Evolutionary conservation across 2,888 invertebrate species (phyloP).

Genomic region (Latheticus oryzae): DNA sequence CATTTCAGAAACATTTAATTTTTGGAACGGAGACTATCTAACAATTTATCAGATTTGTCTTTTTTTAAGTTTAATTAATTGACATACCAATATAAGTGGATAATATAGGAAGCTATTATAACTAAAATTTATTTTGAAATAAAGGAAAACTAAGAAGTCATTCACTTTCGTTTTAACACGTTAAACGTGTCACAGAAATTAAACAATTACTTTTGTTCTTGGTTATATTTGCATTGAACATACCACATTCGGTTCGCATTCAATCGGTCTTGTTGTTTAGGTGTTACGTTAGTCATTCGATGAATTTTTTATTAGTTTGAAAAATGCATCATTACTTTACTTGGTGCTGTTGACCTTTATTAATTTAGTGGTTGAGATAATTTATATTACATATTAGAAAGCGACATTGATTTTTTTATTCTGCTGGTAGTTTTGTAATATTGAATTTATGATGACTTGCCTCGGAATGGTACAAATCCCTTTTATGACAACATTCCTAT

Average conservation of each 20-base stretch:
- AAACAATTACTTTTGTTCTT: conserved; percentile 34
- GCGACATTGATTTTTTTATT: not conserved
- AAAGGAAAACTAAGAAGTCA: conserved; percentile 11
- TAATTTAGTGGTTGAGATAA: no score
- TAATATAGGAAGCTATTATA: conserved; percentile 2
- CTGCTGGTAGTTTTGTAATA: not conserved
- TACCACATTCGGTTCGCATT: conserved; percentile 12
- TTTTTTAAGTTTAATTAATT: no score
- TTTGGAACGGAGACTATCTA: conserved; percentile 7
- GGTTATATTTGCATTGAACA: conserved; percentile 22
- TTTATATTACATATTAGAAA: no score
- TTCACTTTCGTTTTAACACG: conserved; percentile 19
- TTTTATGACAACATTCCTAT: not conserved
- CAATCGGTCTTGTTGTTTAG: conserved; percentile 8
- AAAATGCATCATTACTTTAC: conserved; percentile 12
- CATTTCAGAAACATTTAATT: conserved; percentile 15
- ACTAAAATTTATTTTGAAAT: no score
- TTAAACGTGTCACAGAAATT: conserved; percentile 26
- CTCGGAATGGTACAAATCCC: conserved; percentile 10
- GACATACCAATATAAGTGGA: not conserved
- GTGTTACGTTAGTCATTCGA: conserved; percentile 15
- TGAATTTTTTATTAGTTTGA: conserved; percentile 21
- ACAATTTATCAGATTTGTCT: conserved; percentile 14
- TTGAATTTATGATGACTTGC: not conserved
- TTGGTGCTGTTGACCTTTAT: not conserved